phyloP scores from a whole-genome alignment of 2,888 invertebrate genomes.

The Willowsia nigromaculata region DNA sequence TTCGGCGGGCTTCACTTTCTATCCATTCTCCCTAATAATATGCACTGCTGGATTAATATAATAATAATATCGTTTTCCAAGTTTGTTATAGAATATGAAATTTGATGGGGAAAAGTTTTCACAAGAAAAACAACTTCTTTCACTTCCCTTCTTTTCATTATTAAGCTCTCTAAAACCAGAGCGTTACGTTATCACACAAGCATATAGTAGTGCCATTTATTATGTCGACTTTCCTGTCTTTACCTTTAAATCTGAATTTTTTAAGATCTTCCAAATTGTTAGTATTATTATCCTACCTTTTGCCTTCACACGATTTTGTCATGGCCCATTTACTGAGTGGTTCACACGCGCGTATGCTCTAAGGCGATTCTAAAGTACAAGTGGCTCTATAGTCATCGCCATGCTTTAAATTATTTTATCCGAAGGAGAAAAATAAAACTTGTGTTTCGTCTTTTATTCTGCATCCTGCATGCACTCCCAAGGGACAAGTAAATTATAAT shows the following conservation, averaged over 20 bases:
- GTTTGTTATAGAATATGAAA: neutral
- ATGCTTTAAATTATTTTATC: conserved; percentile 12
- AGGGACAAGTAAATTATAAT: conserved; percentile 65
- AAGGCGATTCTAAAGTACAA: conserved; percentile 17
- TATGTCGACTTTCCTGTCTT: neutral
- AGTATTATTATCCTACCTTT: neutral
- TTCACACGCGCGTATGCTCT: neutral
- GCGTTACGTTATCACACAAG: neutral
- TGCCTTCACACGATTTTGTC: neutral
- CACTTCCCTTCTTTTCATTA: neutral
- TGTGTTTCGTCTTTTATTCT: neutral
- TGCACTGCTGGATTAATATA: neutral
- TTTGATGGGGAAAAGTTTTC: conserved; percentile 4
- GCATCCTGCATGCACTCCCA: conserved; percentile 31
- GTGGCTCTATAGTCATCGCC: neutral
- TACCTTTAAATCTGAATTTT: conserved; percentile 12
- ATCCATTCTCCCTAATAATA: neutral
- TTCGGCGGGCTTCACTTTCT: neutral
- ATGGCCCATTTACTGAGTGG: conserved; percentile 11
- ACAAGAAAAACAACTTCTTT: conserved; percentile 5
- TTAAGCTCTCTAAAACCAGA: neutral
- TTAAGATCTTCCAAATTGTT: neutral
- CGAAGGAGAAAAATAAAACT: conserved; percentile 13
- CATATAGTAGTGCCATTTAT: neutral
- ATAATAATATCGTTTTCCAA: neutral